These are phyloP conservation scores for Sebastes minor DNA, from an alignment of 2,797 vertebrate genomes.

Conservation along the genomic window DNA sequence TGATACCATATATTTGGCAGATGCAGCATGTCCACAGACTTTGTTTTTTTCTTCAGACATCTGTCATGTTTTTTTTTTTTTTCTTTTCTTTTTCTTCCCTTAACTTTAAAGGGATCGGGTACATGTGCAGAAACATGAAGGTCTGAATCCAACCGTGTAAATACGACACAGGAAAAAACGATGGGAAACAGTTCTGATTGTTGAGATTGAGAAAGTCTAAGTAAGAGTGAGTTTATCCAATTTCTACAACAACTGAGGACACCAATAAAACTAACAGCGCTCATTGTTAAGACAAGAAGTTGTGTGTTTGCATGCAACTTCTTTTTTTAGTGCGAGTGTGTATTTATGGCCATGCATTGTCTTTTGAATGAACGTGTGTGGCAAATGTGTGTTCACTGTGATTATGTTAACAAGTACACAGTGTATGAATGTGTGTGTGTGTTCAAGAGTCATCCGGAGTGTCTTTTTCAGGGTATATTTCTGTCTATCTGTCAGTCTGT, in stretches of 20 bases:
- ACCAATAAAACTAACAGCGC: constrained; percentile 59
- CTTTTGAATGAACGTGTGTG: constrained; percentile 53
- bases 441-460: constrained; percentile 32
- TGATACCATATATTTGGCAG: constrained; percentile 71
- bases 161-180: background rate
- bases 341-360: constrained; percentile 66
- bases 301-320: constrained; percentile 51
- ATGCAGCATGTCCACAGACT: constrained; percentile 36
- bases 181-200: constrained; percentile 42
- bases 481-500: constrained; percentile 58
- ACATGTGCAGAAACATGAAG: constrained; percentile 29
- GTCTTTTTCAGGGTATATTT: constrained; percentile 53
- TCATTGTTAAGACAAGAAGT: constrained; percentile 45
- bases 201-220: constrained; percentile 48
- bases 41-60: constrained; percentile 27
- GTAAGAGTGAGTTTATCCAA: constrained; percentile 45
- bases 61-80: constrained; percentile 30
- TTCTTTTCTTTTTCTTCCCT: background rate
- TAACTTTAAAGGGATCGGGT: constrained; percentile 14
- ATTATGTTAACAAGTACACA: constrained; percentile 66
- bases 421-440: constrained; percentile 18
- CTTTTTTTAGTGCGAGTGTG: constrained; percentile 54
- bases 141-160: constrained; percentile 6
- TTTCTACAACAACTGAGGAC: constrained; percentile 61
- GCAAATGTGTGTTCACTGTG: constrained; percentile 56